phyloP scores from a whole-genome alignment of 2,797 vertebrate species.

The Coilia nasus region DNA sequence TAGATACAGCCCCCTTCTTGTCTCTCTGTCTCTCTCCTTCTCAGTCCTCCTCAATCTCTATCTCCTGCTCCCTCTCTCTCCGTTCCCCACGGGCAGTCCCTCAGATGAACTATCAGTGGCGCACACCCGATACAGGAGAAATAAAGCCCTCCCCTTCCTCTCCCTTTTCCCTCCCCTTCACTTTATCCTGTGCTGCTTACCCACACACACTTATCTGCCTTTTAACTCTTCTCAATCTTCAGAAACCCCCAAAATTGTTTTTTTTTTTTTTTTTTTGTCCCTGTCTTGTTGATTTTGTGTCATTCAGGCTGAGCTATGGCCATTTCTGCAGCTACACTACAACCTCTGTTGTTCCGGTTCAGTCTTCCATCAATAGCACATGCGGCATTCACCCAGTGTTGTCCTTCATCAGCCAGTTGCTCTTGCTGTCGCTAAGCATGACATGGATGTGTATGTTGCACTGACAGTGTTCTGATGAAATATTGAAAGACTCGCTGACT shows the following conservation, averaged over 20 bases:
- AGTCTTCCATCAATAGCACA: conserved; percentile 39
- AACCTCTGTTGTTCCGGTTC: conserved; percentile 50
- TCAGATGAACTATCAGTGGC: conserved; percentile 24
- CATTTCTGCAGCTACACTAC: conserved; percentile 27
- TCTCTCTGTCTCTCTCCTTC: not conserved
- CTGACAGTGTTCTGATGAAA: not conserved
- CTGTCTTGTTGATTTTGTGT: not conserved
- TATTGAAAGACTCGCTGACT: not conserved
- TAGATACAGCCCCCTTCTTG: conserved; percentile 21
- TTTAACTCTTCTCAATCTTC: not conserved
- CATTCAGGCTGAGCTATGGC: conserved; percentile 36
- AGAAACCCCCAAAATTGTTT: not conserved
- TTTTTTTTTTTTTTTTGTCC: not conserved
- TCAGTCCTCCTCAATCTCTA: not conserved
- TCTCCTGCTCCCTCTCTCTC: conserved; percentile 19
- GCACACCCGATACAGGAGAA: conserved; percentile 3
- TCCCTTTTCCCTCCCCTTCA: not conserved
- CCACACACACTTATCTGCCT: not conserved
- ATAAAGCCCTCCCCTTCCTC: not conserved
- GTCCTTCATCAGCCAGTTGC: conserved; percentile 43
- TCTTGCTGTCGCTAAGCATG: conserved; percentile 38
- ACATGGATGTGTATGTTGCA: not conserved
- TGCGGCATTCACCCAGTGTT: not conserved
- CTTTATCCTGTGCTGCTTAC: not conserved
- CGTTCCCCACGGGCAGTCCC: not conserved